Percentiles rank a stretch among this genome's conserved stretches.
These are phyloP conservation scores for Liopterus haemorrhoidalis DNA, from an alignment of 2,888 invertebrate species.

Conservation along the genomic window DNA sequence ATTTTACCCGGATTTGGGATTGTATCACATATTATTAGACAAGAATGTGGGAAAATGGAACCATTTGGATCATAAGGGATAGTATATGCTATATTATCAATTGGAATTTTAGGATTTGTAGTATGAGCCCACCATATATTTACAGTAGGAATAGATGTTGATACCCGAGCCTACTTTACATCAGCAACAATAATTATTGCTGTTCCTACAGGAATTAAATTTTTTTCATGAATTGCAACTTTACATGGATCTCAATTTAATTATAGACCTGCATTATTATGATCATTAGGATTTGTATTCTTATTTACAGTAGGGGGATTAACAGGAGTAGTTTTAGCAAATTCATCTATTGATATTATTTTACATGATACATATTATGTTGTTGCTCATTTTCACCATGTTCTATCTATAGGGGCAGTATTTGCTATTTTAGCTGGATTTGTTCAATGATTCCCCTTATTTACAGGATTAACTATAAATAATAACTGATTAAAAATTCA, in stretches of 20 bases:
- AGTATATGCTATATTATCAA: slow-evolving; percentile 78
- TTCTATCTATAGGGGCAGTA: slow-evolving; percentile 71
- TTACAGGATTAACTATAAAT: slow-evolving; percentile 58
- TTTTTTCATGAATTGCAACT: slow-evolving; percentile 72
- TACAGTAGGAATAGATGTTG: slow-evolving; percentile 76
- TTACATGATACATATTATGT: slow-evolving; percentile 81
- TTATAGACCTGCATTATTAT: slow-evolving; percentile 55
- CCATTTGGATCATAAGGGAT: slow-evolving; percentile 67
- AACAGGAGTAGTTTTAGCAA: slow-evolving; percentile 63
- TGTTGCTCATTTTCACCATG: slow-evolving; percentile 78
- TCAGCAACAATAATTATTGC: slow-evolving; percentile 84
- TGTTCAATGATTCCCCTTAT: slow-evolving; percentile 63
- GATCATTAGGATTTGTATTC: slow-evolving; percentile 70
- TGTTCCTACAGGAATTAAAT: slow-evolving; percentile 77
- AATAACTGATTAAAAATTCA: slow-evolving; percentile 58
- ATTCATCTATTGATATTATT: slow-evolving; percentile 70
- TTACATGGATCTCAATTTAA: slow-evolving; percentile 59
- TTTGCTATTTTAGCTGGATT: slow-evolving; percentile 72
- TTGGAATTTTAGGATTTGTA: slow-evolving; percentile 76
- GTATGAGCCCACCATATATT: slow-evolving; percentile 84
- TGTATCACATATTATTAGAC: slow-evolving; percentile 70
- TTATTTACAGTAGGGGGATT: slow-evolving; percentile 71
- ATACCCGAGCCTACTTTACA: slow-evolving; percentile 78
- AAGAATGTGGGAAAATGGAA: slow-evolving; percentile 70
- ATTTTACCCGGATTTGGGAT: slow-evolving; percentile 78